phyloP scores from a whole-genome alignment of 1,140 invertebrate species.

The Trichonephila inaurata region DNA sequence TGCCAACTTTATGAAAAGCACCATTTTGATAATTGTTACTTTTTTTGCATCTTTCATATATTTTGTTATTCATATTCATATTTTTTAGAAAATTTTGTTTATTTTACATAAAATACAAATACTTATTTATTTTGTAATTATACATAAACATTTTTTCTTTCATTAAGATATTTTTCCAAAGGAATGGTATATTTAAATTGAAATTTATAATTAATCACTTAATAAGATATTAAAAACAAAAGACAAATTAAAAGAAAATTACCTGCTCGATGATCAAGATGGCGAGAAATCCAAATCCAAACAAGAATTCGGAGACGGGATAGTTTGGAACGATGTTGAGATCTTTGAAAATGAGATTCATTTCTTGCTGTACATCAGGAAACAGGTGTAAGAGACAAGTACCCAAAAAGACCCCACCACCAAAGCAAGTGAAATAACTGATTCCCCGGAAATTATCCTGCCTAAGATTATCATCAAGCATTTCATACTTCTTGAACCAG shows the following conservation, averaged over 20 bases:
- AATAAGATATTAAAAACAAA: neutral
- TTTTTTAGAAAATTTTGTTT: no score
- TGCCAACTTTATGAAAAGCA: no score
- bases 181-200: no score
- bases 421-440: constrained; percentile 84
- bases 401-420: constrained; percentile 91
- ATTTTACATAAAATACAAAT: no score
- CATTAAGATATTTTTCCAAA: no score
- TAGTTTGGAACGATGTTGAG: constrained; percentile 80
- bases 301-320: constrained; percentile 84
- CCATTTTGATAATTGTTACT: no score
- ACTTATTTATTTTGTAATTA: no score
- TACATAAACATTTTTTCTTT: no score
- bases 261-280: constrained; percentile 84
- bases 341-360: constrained; percentile 65
- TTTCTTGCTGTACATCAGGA: constrained; percentile 87
- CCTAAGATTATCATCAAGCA: neutral
- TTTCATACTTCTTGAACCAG: neutral
- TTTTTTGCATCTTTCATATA: no score
- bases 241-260: neutral
- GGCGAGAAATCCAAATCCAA: constrained; percentile 84
- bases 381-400: constrained; percentile 91
- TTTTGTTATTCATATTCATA: no score
- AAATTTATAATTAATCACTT: no score
- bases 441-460: constrained; percentile 77